These are phyloP conservation scores for Dermatemys mawii DNA, from an alignment of 2,113 vertebrate genomes.

Conservation along the genomic window DNA sequence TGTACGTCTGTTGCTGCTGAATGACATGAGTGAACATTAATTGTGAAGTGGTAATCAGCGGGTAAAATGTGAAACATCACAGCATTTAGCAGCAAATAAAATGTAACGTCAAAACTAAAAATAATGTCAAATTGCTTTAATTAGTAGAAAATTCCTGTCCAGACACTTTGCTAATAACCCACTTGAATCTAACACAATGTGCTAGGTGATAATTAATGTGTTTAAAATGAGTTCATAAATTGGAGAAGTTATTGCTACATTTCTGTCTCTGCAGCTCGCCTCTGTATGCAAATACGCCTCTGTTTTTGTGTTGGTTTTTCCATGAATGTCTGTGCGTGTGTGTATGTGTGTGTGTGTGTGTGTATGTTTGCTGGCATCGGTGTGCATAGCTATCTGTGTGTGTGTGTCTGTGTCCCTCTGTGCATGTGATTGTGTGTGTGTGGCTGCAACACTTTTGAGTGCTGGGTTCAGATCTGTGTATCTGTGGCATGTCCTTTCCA, in stretches of 20 bases:
- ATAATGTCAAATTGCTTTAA: background rate
- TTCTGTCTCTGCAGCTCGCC: fast-evolving
- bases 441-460: no score
- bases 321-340: no score
- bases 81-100: background rate
- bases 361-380: no score
- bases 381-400: no score
- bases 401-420: no score
- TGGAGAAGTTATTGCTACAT: fast-evolving
- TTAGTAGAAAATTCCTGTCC: background rate
- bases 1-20: background rate
- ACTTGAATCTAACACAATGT: background rate
- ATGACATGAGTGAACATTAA: background rate
- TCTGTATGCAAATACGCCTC: fast-evolving
- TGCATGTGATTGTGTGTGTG: no score
- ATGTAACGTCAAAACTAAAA: background rate
- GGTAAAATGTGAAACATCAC: background rate
- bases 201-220: fast-evolving
- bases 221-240: fast-evolving
- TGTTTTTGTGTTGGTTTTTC: no score
- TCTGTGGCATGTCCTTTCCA: no score
- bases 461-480: no score
- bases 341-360: no score
- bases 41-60: background rate
- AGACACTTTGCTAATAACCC: background rate